These are phyloP conservation scores for Drosophila picticornis DNA, from an alignment of 2,888 invertebrate species.

Conservation along the genomic window DNA sequence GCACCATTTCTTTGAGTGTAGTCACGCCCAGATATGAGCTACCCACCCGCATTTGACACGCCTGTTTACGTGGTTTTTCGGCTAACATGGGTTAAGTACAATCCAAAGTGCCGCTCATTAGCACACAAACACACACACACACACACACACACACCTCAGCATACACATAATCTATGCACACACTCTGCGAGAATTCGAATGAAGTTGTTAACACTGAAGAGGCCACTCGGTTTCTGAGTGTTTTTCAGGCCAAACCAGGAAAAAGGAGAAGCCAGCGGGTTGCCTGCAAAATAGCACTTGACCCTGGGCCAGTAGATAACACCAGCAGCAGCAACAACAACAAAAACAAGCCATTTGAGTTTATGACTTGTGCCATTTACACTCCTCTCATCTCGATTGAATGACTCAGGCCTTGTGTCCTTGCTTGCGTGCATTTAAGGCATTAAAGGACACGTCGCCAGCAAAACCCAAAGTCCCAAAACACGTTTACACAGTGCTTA, in stretches of 20 bases:
- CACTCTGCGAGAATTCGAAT: conserved; percentile 41
- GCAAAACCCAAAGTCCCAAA: conserved; percentile 4
- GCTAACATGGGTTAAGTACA: conserved; percentile 73
- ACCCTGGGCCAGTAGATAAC: conserved; percentile 53
- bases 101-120: conserved; percentile 66
- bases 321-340: conserved; percentile 22
- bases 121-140: conserved; percentile 49
- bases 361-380: conserved; percentile 69
- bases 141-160: conserved; percentile 2
- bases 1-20: not conserved
- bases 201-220: conserved; percentile 52
- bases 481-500: conserved; percentile 35
- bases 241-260: conserved; percentile 45
- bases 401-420: conserved; percentile 61
- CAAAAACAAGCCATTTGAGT: conserved; percentile 42
- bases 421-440: conserved; percentile 59
- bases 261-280: conserved; percentile 44
- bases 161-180: conserved; percentile 12
- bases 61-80: conserved; percentile 63
- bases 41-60: conserved; percentile 56
- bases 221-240: conserved; percentile 54
- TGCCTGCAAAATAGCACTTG: conserved; percentile 51
- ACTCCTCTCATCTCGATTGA: conserved; percentile 53
- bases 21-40: conserved; percentile 28
- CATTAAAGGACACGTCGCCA: conserved; percentile 60